Base-by-base conservation (phyloP, 1,140 invertebrate species). In the Nephila pilipes region DNA sequence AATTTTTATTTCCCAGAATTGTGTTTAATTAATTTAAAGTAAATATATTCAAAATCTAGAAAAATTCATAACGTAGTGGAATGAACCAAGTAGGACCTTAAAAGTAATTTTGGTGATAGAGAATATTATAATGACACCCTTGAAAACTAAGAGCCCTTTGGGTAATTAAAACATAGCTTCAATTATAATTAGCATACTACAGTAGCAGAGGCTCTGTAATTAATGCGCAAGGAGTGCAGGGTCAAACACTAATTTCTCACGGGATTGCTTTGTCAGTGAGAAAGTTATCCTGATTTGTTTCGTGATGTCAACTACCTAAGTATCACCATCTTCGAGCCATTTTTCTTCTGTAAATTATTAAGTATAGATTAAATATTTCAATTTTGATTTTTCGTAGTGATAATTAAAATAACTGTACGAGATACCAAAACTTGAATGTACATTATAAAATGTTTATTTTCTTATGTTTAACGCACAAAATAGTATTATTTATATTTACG, bases 111-210 rank as follows among this genome's bases (percentile, higher is more conserved):
- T 22, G 25, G n/a, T n/a, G 6, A 10, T 46, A 4, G 69, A 18
- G 14, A 25, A 83, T 60, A 22, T 87, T 36, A 14, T 60, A 87
- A 60, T 36, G 85, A 87, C 85, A 38, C 85, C 29, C 85, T 87
- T 87, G 85, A 54, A 54, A 87, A 87, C 29, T 29, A 60, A 58
- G 29, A 38, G 36, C 85, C 81, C 85, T 87, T 60, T n/a, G 85
- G 85, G 85, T 87, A 58, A 87, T 87, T 87, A 87, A 87, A 87
- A 87, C 32, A 54, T 38, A 36, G 46, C 85, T 60, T 83, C 29
- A 87, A 87, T 87, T 87, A 87, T 87, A 87, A 46, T 87, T 87
- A 87, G 85, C 85, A 60, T 38, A 87, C 14, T 20, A 18, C 20
- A 38, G 22, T 81, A 25, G 75, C 25, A 75, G 46, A 81, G 6